A percentile compares a stretch with the other conserved stretches of the same genome.
Evolutionary conservation across 2,888 invertebrate species (phyloP).

Genomic region (Brachyptera putata): DNA sequence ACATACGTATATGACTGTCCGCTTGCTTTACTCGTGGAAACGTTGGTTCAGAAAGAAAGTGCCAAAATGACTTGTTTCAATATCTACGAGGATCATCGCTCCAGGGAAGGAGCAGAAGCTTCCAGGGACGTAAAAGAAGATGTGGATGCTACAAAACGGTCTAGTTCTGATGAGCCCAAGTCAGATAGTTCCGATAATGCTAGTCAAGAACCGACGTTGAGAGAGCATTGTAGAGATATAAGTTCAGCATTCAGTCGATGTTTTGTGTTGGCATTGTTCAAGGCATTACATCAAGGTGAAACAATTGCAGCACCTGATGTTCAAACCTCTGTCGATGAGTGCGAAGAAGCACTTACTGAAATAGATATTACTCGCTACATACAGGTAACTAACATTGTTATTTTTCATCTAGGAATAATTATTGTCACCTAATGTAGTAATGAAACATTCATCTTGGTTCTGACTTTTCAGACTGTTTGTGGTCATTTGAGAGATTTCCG

Average conservation of each 20-base stretch:
- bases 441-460: too few species aligned
- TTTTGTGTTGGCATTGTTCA: conserved; percentile 58
- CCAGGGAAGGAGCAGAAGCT: neutral
- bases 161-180: conserved; percentile 42
- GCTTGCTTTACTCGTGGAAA: conserved; percentile 53
- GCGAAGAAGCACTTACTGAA: conserved; percentile 62
- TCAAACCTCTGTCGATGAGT: conserved; percentile 64
- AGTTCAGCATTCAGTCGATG: conserved; percentile 57
- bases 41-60: conserved; percentile 46
- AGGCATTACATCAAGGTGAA: conserved; percentile 56
- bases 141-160: neutral
- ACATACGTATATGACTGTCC: conserved; percentile 67
- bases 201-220: conserved; percentile 43
- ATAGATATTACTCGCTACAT: conserved; percentile 67
- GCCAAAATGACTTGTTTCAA: neutral
- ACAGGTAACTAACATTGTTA: too few species aligned
- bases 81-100: neutral
- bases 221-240: conserved; percentile 56
- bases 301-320: conserved; percentile 59
- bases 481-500: conserved; percentile 50
- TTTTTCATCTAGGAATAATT: too few species aligned
- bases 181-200: conserved; percentile 44
- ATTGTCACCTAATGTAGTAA: too few species aligned
- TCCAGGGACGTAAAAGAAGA: neutral
- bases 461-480: conserved; percentile 58